Evolutionary conservation across 2,113 vertebrate genomes (phyloP).

Genomic region (Antechinus flavipes): DNA sequence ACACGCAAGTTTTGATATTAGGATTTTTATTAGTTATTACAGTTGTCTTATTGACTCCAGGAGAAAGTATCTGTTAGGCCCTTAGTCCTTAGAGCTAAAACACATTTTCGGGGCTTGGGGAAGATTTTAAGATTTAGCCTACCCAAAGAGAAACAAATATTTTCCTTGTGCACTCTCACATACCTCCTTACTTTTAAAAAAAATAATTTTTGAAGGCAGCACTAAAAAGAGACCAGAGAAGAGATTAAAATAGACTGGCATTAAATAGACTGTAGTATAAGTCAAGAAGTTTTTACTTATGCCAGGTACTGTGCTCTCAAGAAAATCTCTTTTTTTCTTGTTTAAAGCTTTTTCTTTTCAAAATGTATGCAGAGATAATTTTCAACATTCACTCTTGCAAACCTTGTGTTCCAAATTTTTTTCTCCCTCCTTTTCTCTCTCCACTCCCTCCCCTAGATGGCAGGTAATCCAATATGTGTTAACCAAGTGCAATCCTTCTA

Average conservation of each 20-base stretch:
- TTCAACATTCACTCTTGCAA: no score
- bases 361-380: no score
- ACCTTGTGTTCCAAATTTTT: no score
- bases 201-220: constrained; percentile 53
- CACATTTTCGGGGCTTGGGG: constrained; percentile 30
- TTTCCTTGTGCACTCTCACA: constrained; percentile 19
- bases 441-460: no score
- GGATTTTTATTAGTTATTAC: constrained; percentile 48
- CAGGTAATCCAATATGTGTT: no score
- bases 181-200: constrained; percentile 39
- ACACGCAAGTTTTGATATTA: constrained; percentile 33
- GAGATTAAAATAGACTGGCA: constrained; percentile 53
- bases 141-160: constrained; percentile 37
- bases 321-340: no score
- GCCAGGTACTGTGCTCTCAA: no score
- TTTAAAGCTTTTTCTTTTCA: no score
- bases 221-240: constrained; percentile 50
- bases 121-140: constrained; percentile 27
- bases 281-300: background rate
- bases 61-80: constrained; percentile 13
- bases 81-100: no score
- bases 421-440: no score
- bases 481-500: no score
- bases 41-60: background rate
- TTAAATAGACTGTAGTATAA: constrained; percentile 59